Evolutionary conservation across 2,888 invertebrate species (phyloP).

Genomic region (Ceriagrion tenellum): DNA sequence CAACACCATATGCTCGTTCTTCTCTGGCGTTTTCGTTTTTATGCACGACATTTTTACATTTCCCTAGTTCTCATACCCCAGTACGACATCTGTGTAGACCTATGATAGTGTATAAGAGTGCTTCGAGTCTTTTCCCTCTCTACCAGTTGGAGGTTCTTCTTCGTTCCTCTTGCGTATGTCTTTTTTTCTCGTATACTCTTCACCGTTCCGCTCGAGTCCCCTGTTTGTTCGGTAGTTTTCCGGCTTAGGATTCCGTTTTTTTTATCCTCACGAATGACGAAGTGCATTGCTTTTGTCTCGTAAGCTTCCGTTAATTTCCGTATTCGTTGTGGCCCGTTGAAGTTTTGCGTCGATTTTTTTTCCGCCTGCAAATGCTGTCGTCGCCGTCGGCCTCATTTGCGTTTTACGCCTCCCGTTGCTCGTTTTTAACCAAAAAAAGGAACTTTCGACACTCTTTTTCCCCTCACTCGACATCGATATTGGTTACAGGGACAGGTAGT

Average conservation of each 20-base stretch:
- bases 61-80: not conserved
- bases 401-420: not conserved
- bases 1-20: too few species aligned
- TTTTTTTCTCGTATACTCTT: not conserved
- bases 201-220: too few species aligned
- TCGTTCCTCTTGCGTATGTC: not conserved
- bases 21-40: not conserved
- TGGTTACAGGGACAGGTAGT: not conserved
- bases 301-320: slow-evolving; percentile 1
- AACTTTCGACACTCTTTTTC: not conserved
- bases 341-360: not conserved
- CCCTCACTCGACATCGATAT: not conserved
- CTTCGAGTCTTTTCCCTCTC: not conserved
- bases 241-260: not conserved
- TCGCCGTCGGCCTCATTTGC: not conserved
- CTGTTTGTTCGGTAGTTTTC: not conserved
- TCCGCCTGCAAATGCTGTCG: not conserved
- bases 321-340: not conserved
- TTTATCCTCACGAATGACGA: not conserved
- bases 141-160: not conserved
- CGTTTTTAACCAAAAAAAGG: not conserved
- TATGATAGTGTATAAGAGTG: not conserved
- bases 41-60: not conserved
- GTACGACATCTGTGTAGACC: not conserved
- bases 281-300: not conserved